These are phyloP conservation scores for Trichogramma evanescens DNA, from an alignment of 2,888 invertebrate genomes.

Conservation along the genomic window DNA sequence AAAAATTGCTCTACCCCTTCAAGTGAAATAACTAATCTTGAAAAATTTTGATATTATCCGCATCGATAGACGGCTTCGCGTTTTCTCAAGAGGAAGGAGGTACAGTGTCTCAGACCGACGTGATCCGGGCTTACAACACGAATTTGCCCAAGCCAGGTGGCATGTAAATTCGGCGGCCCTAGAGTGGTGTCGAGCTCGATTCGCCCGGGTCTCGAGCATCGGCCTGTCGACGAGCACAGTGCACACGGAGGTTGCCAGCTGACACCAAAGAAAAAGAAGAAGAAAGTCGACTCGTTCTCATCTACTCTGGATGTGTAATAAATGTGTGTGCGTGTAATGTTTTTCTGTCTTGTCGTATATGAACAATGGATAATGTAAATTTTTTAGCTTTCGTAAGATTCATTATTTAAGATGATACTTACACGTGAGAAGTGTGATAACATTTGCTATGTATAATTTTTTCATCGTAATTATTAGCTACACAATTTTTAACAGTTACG, in stretches of 20 bases:
- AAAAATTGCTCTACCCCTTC: too few species aligned
- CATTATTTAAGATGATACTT: too few species aligned
- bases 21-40: neutral
- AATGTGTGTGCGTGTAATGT: neutral
- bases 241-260: slow-evolving; percentile 11
- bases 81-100: slow-evolving; percentile 99
- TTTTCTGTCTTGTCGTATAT: neutral
- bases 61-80: slow-evolving; percentile 82
- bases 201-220: neutral
- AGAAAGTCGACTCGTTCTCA: neutral
- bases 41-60: neutral
- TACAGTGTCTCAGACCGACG: slow-evolving; percentile 85
- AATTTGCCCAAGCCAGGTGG: slow-evolving; percentile 76
- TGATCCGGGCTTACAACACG: slow-evolving; percentile 94
- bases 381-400: too few species aligned
- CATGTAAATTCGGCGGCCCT: slow-evolving; percentile 47
- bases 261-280: neutral
- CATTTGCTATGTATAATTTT: too few species aligned
- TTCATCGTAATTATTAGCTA: too few species aligned
- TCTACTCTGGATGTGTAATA: neutral
- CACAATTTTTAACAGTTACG: too few species aligned
- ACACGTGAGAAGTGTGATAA: too few species aligned
- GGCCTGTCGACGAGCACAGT: slow-evolving; percentile 7
- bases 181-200: slow-evolving; percentile 9
- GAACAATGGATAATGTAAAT: too few species aligned